These are phyloP conservation scores for Suricata suricatta DNA, from an alignment of 2,113 vertebrate species.

Conservation along the genomic window DNA sequence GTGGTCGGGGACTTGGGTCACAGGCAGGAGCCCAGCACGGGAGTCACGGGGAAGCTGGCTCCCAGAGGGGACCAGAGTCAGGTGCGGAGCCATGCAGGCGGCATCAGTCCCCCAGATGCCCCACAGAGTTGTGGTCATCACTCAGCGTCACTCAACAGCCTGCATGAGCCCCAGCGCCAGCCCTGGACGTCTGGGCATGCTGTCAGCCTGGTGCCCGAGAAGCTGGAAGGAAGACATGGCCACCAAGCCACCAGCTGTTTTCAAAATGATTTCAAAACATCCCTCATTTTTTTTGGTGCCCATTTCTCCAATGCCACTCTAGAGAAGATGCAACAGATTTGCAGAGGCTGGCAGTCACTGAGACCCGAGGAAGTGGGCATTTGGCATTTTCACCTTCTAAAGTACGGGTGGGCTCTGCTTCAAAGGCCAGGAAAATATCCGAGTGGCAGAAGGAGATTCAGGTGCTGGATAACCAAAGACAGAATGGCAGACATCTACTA, in stretches of 20 bases:
- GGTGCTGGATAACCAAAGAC: neutral
- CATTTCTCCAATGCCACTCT: neutral
- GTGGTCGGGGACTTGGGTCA: neutral
- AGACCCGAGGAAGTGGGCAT: neutral
- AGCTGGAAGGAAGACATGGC: neutral
- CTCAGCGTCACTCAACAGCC: rapidly evolving
- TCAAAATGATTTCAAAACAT: neutral
- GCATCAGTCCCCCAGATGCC: rapidly evolving
- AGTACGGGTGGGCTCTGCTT: neutral
- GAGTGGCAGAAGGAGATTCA: neutral
- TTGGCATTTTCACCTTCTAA: neutral
- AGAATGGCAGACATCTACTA: rapidly evolving
- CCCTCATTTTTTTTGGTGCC: neutral
- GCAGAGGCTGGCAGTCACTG: neutral
- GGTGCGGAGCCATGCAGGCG: rapidly evolving
- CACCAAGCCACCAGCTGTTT: neutral
- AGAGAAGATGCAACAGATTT: neutral
- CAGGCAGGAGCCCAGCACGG: neutral
- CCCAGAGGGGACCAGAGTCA: neutral
- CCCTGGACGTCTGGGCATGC: rapidly evolving
- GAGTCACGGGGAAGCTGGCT: neutral
- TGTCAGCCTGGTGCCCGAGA: neutral
- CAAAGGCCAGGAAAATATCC: neutral
- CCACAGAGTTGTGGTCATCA: rapidly evolving
- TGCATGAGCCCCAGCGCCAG: too few species aligned